A percentile compares a stretch with the other conserved stretches of the same genome.
phyloP scores from a whole-genome alignment of 2,888 invertebrate species.

The Mimas tiliae region DNA sequence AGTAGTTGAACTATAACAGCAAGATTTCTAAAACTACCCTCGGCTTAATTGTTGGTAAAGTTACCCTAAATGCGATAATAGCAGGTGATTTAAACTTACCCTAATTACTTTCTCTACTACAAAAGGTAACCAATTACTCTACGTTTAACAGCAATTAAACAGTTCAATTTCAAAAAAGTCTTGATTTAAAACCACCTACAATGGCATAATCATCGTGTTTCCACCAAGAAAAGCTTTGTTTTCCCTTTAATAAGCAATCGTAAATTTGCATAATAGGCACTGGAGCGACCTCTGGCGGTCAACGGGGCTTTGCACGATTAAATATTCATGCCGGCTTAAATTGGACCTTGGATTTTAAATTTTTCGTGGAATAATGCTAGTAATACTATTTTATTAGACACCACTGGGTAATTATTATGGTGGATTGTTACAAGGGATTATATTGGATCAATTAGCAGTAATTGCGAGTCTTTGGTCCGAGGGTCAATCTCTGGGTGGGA shows the following conservation, averaged over 20 bases:
- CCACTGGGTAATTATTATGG: neutral
- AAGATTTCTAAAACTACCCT: neutral
- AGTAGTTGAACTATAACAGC: too few relatives aligned
- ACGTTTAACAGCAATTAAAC: neutral
- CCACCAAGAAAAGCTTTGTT: constrained; percentile 31
- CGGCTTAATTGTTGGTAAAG: neutral
- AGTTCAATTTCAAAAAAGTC: constrained; percentile 2
- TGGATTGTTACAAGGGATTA: neutral
- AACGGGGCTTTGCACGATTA: constrained; percentile 39
- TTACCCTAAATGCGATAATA: neutral
- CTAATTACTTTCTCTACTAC: neutral
- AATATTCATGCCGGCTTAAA: constrained; percentile 40
- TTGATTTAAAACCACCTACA: neutral
- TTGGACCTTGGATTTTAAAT: constrained; percentile 13
- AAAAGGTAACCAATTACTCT: neutral
- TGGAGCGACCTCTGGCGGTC: constrained; percentile 39
- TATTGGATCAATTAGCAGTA: neutral
- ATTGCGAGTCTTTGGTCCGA: too few relatives aligned
- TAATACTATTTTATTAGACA: neutral
- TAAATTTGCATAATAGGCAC: constrained; percentile 45
- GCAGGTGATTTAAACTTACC: neutral
- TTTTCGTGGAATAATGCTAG: neutral
- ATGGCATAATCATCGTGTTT: constrained; percentile 23
- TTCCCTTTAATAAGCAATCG: constrained; percentile 43
- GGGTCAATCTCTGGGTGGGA: too few relatives aligned